Conservation (phyloP, 1,140 invertebrate genomes). For the Drosophila rhopaloa region DNA sequence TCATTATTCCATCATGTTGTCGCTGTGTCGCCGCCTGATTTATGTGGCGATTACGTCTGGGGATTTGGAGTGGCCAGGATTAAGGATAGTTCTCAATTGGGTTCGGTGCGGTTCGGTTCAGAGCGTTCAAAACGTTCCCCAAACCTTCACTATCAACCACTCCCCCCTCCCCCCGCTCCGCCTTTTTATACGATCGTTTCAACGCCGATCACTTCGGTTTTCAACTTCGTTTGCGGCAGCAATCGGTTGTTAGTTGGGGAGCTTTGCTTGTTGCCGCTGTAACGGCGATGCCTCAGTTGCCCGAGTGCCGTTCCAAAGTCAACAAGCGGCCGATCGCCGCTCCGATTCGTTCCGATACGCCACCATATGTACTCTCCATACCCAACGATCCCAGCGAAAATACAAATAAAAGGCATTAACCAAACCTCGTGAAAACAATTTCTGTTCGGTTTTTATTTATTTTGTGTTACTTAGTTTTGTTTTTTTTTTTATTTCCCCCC, state of each 20-base stretch:
- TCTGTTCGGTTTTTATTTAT: constrained; percentile 12
- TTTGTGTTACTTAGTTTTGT: background rate
- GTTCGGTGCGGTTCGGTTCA: background rate
- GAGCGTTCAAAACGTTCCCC: too few species aligned
- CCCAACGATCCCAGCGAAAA: background rate
- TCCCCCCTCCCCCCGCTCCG: background rate
- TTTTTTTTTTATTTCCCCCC: background rate
- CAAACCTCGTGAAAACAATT: constrained; percentile 15
- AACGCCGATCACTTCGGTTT: constrained; percentile 25
- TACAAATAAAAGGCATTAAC: background rate
- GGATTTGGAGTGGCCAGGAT: constrained; percentile 22
- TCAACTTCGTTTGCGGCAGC: constrained; percentile 25
- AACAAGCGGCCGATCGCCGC: constrained; percentile 60
- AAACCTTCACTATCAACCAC: too few species aligned
- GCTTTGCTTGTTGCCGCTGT: constrained; percentile 62
- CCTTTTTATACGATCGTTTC: background rate
- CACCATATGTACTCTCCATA: background rate
- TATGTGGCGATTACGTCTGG: constrained; percentile 45
- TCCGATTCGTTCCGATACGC: constrained; percentile 19
- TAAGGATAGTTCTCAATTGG: constrained; percentile 2
- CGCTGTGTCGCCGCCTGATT: constrained; percentile 41
- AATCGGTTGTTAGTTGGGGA: constrained; percentile 19
- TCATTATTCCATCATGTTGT: constrained; percentile 76
- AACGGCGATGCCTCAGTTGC: constrained; percentile 55
- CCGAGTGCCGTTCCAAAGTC: constrained; percentile 76